Evolutionary conservation across 2,888 invertebrate genomes (phyloP).

Genomic region (Lissonota sp.): DNA sequence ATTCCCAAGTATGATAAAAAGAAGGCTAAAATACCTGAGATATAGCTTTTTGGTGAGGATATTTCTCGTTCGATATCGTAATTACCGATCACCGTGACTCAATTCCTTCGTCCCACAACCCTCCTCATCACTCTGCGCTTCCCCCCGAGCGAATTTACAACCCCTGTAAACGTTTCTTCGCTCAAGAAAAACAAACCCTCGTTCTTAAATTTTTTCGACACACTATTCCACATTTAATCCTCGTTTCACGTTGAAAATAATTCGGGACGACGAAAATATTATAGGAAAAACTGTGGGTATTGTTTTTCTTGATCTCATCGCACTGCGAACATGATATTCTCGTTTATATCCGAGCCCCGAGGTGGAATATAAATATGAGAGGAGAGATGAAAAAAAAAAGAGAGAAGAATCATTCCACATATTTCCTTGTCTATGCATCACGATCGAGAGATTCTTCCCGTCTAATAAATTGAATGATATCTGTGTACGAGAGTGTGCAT

Average conservation of each 20-base stretch:
- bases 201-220: too few species aligned
- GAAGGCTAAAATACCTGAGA: conserved; percentile 65
- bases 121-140: conserved; percentile 16
- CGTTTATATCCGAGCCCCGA: neutral
- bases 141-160: conserved; percentile 56
- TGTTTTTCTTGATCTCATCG: conserved; percentile 11
- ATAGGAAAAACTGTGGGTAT: neutral
- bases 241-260: too few species aligned
- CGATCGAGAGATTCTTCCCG: conserved; percentile 14
- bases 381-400: conserved; percentile 34
- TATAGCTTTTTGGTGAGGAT: conserved; percentile 70
- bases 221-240: too few species aligned
- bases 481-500: conserved; percentile 28
- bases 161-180: too few species aligned
- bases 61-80: conserved; percentile 72
- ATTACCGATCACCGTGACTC: conserved; percentile 76
- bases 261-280: too few species aligned
- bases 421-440: neutral
- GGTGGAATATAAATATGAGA: conserved; percentile 16
- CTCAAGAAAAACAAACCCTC: too few species aligned
- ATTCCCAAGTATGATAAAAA: conserved; percentile 50
- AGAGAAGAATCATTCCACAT: conserved; percentile 4
- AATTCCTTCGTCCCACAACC: conserved; percentile 52
- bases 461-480: conserved; percentile 55
- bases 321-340: neutral